Evolutionary conservation across 1,140 invertebrate species (phyloP).

Genomic region (Drosophila santomea): DNA sequence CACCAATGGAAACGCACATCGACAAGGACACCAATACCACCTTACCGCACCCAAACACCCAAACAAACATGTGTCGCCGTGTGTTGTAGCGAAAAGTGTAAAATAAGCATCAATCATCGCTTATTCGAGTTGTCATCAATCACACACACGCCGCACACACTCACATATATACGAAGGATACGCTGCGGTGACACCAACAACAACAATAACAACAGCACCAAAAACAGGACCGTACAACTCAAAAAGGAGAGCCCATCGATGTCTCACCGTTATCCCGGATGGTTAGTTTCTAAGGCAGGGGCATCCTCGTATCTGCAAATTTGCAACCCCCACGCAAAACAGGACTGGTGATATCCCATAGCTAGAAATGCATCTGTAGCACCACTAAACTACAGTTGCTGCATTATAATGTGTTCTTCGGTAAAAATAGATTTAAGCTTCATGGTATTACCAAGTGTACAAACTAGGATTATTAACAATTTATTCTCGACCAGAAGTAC

Average conservation of each 20-base stretch:
- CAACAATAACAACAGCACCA: constrained; percentile 24
- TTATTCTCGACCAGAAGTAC: no score
- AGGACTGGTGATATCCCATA: constrained; percentile 3
- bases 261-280: constrained; percentile 41
- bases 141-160: constrained; percentile 72
- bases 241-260: constrained; percentile 19
- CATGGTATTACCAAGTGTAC: no score
- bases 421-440: no score
- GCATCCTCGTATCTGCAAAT: constrained; percentile 18
- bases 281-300: constrained; percentile 55
- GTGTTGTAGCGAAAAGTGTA: constrained; percentile 81
- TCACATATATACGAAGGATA: constrained; percentile 32
- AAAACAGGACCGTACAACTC: constrained; percentile 38
- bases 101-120: constrained; percentile 84
- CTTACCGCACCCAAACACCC: constrained; percentile 44
- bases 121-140: constrained; percentile 84
- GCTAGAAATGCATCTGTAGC: neutral
- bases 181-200: constrained; percentile 53
- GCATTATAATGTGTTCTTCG: no score
- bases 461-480: no score
- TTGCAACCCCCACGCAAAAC: constrained; percentile 41
- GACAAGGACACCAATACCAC: constrained; percentile 23
- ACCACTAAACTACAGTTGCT: no score
- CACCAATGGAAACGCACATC: constrained; percentile 1
- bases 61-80: constrained; percentile 80